Evolutionary conservation across 2,113 vertebrate genomes (phyloP), one percentile per base, ranked within the genome.

Genomic region (Tupaia tana): DNA sequence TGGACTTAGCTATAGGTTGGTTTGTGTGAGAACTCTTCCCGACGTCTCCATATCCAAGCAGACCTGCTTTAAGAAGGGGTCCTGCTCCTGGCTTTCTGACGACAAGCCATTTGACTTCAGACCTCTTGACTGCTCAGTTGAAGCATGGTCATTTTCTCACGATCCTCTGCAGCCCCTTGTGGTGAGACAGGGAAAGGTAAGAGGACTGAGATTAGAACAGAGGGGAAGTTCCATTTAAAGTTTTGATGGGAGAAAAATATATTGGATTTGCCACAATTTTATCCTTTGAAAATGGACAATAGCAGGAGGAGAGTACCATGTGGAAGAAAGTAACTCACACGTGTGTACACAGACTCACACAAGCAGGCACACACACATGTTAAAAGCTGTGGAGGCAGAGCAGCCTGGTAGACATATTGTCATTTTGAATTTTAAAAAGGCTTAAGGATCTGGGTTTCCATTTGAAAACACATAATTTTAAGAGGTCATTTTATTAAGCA

Each of bases 21-120:
- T 99, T 99, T 98, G 99, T 99, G 56, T 99, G 98, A 70, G 98
- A 99, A 95, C 99, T 99, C 98, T 99, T 99, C 43, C 99, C 98
- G n/a, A 99, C 98, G 58, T 99, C 98, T 9, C 98, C 99, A 70
- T 99, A 98, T 89, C 99, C 98, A 12, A 99, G 97, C 7, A 99
- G 98, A 83, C 99, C 99, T 79, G 99, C 98, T 98, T 99, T 99
- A 58, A 99, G 98, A 79, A 99, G 98, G 0, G 98, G 99, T 25
- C 98, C 98, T 97, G 99, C 99, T 85, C 98, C 89, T 69, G 98
- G 97, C 98, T 99, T 99, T 97, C 96, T 98, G 0, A 0, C 61
- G 34, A 93, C 63, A 8, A 70, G 71, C 70, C 90, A 75, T 52
- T 59, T 86, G 43, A 90, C 27, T 89, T 90, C 79, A 94, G 94